phyloP scores from a whole-genome alignment of 2,113 vertebrate genomes.

The Pungitius pungitius region DNA sequence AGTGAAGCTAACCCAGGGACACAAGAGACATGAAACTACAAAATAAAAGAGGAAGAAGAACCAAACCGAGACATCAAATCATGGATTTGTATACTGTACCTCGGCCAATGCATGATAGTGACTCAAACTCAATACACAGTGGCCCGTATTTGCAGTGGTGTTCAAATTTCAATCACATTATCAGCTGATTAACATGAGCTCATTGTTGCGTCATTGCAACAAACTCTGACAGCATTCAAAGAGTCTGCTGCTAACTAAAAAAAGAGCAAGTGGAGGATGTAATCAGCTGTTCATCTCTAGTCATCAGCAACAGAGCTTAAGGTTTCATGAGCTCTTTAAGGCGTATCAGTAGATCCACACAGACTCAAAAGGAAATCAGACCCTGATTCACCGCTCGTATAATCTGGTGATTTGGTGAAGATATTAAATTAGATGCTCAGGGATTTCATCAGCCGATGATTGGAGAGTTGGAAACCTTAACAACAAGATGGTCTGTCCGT shows the following conservation, averaged over 20 bases:
- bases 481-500: not conserved
- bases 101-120: no score
- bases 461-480: not conserved
- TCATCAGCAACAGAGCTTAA: not conserved
- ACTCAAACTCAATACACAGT: no score
- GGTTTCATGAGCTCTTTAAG: not conserved
- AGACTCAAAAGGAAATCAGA: slow-evolving; percentile 14
- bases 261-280: not conserved
- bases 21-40: no score
- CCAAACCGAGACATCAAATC: no score
- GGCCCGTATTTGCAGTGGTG: no score
- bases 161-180: no score
- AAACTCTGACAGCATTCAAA: not conserved
- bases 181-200: no score
- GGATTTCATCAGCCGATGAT: not conserved
- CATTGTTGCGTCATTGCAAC: not conserved
- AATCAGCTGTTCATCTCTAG: not conserved
- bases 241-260: not conserved
- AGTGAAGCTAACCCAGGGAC: no score
- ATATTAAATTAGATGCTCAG: slow-evolving; percentile 11
- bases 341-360: slow-evolving; percentile 6
- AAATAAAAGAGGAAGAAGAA: no score
- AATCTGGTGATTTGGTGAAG: not conserved
- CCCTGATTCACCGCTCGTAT: not conserved
- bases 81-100: no score